Evolutionary conservation across 2,113 vertebrate genomes (phyloP).

Genomic region (Alces alces): DNA sequence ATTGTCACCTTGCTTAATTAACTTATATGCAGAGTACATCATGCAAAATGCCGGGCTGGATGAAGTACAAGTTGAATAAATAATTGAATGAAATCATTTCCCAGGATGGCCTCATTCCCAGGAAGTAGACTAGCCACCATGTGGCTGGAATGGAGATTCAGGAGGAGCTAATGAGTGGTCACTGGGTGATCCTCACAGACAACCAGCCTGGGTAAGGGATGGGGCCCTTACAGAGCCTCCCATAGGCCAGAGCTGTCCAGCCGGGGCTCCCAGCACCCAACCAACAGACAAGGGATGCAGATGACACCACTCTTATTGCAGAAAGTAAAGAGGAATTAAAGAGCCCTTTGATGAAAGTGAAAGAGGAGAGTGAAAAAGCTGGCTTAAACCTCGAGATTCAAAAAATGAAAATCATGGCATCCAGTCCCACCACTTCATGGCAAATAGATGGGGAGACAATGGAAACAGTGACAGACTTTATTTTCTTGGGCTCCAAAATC

Average conservation of each 20-base stretch:
- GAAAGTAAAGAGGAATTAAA: background rate
- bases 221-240: background rate
- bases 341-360: background rate
- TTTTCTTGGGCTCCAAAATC: background rate
- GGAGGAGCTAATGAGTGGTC: background rate
- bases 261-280: background rate
- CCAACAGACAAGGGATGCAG: background rate
- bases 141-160: background rate
- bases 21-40: background rate
- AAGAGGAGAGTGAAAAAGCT: background rate
- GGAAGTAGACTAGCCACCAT: background rate
- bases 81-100: background rate
- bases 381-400: background rate
- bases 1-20: background rate
- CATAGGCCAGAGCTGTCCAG: background rate
- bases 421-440: background rate
- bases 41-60: background rate
- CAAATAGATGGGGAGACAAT: background rate
- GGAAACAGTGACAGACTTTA: background rate
- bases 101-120: background rate
- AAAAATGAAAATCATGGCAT: background rate
- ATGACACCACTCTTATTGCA: background rate
- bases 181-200: background rate
- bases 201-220: background rate
- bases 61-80: background rate